Evolutionary conservation across 2,113 vertebrate species (phyloP).

Genomic region (Todiramphus chloris): DNA sequence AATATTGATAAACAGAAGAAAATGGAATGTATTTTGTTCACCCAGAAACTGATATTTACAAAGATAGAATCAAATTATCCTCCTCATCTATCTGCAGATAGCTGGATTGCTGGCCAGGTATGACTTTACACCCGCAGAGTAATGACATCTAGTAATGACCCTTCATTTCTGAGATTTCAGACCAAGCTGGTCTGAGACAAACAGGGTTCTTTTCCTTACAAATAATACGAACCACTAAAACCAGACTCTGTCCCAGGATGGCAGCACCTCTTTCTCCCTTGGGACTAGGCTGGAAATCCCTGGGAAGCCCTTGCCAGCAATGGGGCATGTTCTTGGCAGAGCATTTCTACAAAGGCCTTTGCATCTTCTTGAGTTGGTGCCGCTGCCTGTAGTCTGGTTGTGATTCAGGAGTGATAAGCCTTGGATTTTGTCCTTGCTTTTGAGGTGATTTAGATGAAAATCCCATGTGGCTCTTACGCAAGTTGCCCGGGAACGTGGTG

Average conservation of each 20-base stretch:
- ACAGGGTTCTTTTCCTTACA: background rate
- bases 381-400: background rate
- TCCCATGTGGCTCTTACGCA: background rate
- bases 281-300: background rate
- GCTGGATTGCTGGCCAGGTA: background rate
- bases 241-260: background rate
- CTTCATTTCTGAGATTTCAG: background rate
- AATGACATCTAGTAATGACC: background rate
- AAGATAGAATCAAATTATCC: slow-evolving; percentile 33
- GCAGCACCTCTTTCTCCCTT: background rate
- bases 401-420: background rate
- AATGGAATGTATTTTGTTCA: slow-evolving; percentile 37
- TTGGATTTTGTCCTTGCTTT: background rate
- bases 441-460: background rate
- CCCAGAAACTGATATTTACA: slow-evolving; percentile 54
- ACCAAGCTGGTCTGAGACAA: background rate
- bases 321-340: background rate
- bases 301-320: background rate
- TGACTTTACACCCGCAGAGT: background rate
- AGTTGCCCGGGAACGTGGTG: background rate
- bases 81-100: background rate
- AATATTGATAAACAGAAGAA: slow-evolving; percentile 47
- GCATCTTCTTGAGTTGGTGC: background rate
- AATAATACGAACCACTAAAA: background rate
- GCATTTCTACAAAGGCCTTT: background rate